Conservation (phyloP, 2,888 invertebrate species). For the Exocentrus adspersus region DNA sequence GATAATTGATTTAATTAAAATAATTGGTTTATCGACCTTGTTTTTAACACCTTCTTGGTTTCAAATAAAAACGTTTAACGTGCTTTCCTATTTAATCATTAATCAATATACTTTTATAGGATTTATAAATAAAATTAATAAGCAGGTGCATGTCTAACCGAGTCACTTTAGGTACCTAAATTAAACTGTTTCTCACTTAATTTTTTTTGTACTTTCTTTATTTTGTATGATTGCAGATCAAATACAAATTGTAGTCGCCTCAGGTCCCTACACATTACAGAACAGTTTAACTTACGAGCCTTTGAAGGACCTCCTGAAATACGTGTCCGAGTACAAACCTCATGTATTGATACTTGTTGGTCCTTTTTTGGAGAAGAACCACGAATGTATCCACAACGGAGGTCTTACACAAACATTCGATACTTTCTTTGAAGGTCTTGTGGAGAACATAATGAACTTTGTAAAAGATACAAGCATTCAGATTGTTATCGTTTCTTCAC, state of each 20-base stretch:
- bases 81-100: too few species aligned
- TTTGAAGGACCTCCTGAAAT: constrained; percentile 77
- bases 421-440: constrained; percentile 76
- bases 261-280: constrained; percentile 85
- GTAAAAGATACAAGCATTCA: constrained; percentile 61
- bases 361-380: constrained; percentile 79
- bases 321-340: constrained; percentile 75
- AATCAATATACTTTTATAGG: too few species aligned
- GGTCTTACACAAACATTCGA: constrained; percentile 75
- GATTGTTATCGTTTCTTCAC: constrained; percentile 73
- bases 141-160: too few species aligned
- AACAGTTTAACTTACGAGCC: constrained; percentile 85
- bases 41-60: too few species aligned
- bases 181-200: too few species aligned
- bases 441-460: constrained; percentile 73
- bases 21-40: constrained; percentile 25
- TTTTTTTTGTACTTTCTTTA: too few species aligned
- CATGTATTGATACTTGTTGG: constrained; percentile 85
- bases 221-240: constrained; percentile 45
- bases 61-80: too few species aligned
- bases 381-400: constrained; percentile 69
- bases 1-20: constrained; percentile 28
- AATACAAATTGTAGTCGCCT: constrained; percentile 77
- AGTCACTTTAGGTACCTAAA: too few species aligned
- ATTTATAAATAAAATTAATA: too few species aligned